Base-by-base conservation (phyloP, 1,140 invertebrate genomes). In the Papilio polyxenes region DNA sequence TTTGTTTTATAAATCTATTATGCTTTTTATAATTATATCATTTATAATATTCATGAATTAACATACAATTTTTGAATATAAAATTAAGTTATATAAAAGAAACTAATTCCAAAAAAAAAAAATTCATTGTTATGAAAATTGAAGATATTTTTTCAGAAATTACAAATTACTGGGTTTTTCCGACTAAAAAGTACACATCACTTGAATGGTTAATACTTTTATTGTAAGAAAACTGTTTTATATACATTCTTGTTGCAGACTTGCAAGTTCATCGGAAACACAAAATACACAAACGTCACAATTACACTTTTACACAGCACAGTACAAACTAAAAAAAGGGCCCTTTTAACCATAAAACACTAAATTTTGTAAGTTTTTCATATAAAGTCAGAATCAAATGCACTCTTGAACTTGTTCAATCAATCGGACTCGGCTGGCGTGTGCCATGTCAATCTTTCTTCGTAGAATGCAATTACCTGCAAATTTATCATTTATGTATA, bases 371-470 rank as follows among this genome's bases (percentile, higher is more conserved):
- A 80, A 62, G 20, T 80, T 80, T 53, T 20, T 48, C 59, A 20
- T 37, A 13, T 40, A 31, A 40, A 49, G 77, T 80, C 74, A 40
- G 44, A 76, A 62, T 76, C 44, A 8, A 75, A 62, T 53, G 23
- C 31, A n/a, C n/a, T 44, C 10, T 48, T 51, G 4, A 62, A 13
- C 7, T 23, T 65, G 62, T 40, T 81, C 65, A 62, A 79, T 93
- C 91, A 93, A 84, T 95, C 95, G 7, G 97, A 96, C 82, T 97
- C 97, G n/a, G 97, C 96, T 15, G 97, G 97, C 59, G 97, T 98
- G 90, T 98, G 98, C 98, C 98, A 99, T 31, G 98, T 98, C 31
- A 99, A 95, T 84, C 98, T 94, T 89, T 99, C 98, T 93, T 99
- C 98, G 88, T 99, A 99, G 92, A 99, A 99, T 81, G 97, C 96